Percentiles rank a stretch among this genome's conserved stretches.
Conservation (phyloP, 2,113 vertebrate genomes). For the Monarcha castaneiventris region DNA sequence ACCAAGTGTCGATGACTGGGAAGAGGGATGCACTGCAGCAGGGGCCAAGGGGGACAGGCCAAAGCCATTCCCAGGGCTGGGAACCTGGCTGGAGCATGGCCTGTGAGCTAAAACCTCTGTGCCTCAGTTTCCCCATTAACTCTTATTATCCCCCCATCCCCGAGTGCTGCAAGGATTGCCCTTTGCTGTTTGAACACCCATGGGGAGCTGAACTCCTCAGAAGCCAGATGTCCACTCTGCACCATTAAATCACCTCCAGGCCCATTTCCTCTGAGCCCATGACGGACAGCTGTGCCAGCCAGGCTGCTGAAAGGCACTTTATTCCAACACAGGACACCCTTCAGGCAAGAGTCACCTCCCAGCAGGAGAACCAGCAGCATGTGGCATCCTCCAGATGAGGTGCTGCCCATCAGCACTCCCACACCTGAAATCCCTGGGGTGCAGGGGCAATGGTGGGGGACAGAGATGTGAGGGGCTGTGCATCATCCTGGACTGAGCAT, state of each 20-base stretch:
- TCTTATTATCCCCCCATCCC: not conserved
- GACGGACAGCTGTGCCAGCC: not conserved
- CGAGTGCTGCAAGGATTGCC: not conserved
- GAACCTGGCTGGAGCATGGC: not conserved
- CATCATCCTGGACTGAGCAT: not conserved
- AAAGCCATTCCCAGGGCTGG: not conserved
- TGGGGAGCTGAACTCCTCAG: not conserved
- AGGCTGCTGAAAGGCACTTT: not conserved
- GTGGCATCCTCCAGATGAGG: not conserved
- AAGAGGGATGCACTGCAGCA: not conserved
- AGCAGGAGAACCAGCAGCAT: not conserved
- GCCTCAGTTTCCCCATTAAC: not conserved
- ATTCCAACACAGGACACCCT: not conserved
- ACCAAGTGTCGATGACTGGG: fast-evolving
- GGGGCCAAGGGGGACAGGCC: not conserved
- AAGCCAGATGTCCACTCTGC: not conserved
- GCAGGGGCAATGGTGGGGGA: not conserved
- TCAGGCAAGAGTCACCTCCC: not conserved
- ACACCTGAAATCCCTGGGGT: not conserved
- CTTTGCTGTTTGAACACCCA: not conserved
- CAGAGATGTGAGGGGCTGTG: not conserved
- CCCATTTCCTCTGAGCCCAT: not conserved
- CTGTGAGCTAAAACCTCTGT: not conserved
- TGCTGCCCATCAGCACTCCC: not conserved
- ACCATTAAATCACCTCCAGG: not conserved